Base-by-base conservation (phyloP, 2,888 invertebrate genomes). In the Morpho helenor region DNA sequence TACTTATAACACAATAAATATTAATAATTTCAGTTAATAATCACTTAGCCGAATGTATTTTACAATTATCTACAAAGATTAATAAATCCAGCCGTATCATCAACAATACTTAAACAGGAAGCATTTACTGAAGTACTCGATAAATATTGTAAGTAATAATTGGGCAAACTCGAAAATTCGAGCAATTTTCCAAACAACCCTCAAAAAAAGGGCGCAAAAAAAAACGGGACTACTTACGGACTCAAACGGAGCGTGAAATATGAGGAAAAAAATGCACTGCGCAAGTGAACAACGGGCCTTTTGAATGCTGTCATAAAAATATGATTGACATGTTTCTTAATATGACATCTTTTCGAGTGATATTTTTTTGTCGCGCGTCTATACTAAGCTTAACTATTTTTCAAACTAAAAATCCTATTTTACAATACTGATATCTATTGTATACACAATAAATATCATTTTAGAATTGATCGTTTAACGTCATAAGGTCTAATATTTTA, bases 241-340 rank as follows among this genome's bases (percentile, higher is more conserved):
- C 79, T 79, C 83, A 77, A 86, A 85, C 85, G 76, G 77, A 82
- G 83, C 88, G 85, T 87, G 80, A 87, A 87, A 87, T 87, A 84
- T 87, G 79, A 70, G 76, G 73, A 80, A 84, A 77, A 16, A 76
- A 84, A 83, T 74, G 57, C 58, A 79, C 77, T 84, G 75, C 87
- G 84, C 87, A 87, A 89, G 85, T 84, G 86, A 87, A 86, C 87
- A 87, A 82, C 80, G 68, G 76, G 50, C 72, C 75, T 77, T 82
- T 82, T 85, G 76, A 87, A 83, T 82, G 75, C 84, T 77, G 50
- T 87, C 87, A 89, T 88, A 89, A 87, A 89, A 90, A 87, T 89
- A 89, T 90, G 89, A 90, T 90, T 88, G 90, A 89, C 90, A 87
- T 87, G 82, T 90, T 90, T 82, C 82, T 87, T 90, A 90, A 90